These are phyloP conservation scores for Lynx canadensis DNA, from an alignment of 2,113 vertebrate species.

Conservation along the genomic window DNA sequence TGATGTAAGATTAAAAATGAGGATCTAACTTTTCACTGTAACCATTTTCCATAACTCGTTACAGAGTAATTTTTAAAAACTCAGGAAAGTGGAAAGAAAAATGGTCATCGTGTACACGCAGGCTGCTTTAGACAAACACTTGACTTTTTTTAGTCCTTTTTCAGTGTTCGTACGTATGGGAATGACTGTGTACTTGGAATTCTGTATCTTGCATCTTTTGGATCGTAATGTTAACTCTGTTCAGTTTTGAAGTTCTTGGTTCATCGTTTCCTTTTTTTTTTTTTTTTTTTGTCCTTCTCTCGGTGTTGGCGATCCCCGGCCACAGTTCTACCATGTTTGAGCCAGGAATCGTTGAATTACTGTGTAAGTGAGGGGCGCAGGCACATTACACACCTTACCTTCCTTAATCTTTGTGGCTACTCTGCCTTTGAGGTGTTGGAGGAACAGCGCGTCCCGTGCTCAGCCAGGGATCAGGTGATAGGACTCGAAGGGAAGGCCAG, in stretches of 20 bases:
- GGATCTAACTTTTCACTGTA: background rate
- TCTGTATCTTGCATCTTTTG: background rate
- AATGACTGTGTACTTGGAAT: background rate
- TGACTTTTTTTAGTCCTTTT: background rate
- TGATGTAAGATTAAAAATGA: background rate
- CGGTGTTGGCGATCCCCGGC: background rate
- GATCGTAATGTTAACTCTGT: background rate
- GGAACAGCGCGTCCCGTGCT: background rate
- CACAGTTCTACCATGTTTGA: background rate
- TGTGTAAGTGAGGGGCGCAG: rapidly evolving
- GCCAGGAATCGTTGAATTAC: rapidly evolving
- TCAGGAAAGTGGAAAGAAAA: background rate
- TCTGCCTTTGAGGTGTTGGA: background rate
- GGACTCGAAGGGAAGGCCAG: background rate
- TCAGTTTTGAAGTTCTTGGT: background rate
- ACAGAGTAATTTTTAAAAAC: background rate
- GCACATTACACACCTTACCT: rapidly evolving
- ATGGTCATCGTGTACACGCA: background rate
- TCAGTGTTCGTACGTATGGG: background rate
- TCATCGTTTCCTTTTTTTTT: background rate
- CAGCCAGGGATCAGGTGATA: background rate
- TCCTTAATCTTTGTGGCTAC: background rate
- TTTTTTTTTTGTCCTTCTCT: background rate
- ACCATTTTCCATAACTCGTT: background rate
- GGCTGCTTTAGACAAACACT: background rate